Evolutionary conservation across 2,888 invertebrate genomes (phyloP).

Genomic region (Suillia variegata): DNA sequence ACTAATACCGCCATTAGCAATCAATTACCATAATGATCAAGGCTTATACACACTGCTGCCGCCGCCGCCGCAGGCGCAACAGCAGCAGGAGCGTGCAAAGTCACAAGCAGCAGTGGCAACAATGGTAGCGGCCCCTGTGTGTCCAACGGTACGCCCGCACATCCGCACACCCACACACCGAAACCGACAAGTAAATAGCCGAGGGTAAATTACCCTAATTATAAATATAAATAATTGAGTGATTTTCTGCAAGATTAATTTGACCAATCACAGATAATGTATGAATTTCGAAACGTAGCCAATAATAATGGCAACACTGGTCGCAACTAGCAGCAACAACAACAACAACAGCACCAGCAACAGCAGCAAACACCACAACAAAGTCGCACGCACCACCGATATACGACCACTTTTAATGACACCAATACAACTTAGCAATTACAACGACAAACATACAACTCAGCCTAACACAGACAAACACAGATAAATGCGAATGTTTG

Average conservation of each 20-base stretch:
- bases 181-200: constrained; percentile 9
- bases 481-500: neutral
- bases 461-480: too few relatives aligned
- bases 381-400: neutral
- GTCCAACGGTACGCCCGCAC: too few relatives aligned
- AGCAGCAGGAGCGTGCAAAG: too few relatives aligned
- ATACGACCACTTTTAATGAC: neutral
- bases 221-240: constrained; percentile 30
- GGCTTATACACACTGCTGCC: too few relatives aligned
- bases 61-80: too few relatives aligned
- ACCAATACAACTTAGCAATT: neutral
- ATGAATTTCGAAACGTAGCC: neutral
- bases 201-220: constrained; percentile 25
- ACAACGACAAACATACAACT: neutral
- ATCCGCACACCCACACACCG: neutral
- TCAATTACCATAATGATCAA: too few relatives aligned
- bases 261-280: constrained; percentile 20
- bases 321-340: constrained; percentile 2
- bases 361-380: neutral
- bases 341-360: neutral
- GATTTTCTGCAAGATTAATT: constrained; percentile 31
- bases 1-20: too few relatives aligned
- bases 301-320: neutral
- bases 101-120: too few relatives aligned
- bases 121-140: too few relatives aligned